Conservation (phyloP, 2,113 vertebrate genomes). For the Shinisaurus crocodilurus region DNA sequence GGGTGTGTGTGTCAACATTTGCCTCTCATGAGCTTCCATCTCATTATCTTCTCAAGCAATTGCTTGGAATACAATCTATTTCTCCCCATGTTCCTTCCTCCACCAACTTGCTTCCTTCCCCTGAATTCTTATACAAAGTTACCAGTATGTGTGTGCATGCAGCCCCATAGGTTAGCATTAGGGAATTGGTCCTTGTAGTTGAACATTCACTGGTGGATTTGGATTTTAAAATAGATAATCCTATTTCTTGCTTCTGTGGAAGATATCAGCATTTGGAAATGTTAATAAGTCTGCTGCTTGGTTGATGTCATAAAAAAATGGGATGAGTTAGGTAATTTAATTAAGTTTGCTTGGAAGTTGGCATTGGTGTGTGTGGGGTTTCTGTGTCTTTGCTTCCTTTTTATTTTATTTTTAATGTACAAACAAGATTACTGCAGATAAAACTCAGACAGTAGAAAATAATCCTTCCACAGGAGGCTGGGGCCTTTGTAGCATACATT, state of each 20-base stretch:
- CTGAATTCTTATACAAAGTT: conserved; percentile 23
- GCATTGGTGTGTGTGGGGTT: conserved; percentile 33
- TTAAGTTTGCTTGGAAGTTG: conserved; percentile 55
- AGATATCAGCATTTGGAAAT: conserved; percentile 50
- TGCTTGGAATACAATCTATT: no score
- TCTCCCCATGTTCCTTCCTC: neutral
- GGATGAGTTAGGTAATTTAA: conserved; percentile 52
- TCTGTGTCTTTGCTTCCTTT: conserved; percentile 56
- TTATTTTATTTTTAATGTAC: conserved; percentile 47
- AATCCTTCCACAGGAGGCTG: conserved; percentile 56
- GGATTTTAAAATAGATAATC: conserved; percentile 38
- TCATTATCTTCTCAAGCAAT: no score
- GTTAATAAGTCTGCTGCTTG: conserved; percentile 56
- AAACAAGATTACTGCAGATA: conserved; percentile 67
- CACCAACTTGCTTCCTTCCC: conserved; percentile 13
- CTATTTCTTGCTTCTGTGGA: conserved; percentile 18
- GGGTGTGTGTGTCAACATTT: no score
- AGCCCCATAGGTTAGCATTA: neutral
- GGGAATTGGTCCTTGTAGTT: conserved; percentile 32
- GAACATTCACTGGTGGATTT: neutral
- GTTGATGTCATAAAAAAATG: conserved; percentile 21
- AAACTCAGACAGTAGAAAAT: conserved; percentile 72
- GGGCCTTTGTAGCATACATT: conserved; percentile 50
- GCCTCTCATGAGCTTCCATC: no score
- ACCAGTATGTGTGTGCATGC: neutral